Conservation (phyloP, 2,113 vertebrate genomes). For the Anoura caudifer region DNA sequence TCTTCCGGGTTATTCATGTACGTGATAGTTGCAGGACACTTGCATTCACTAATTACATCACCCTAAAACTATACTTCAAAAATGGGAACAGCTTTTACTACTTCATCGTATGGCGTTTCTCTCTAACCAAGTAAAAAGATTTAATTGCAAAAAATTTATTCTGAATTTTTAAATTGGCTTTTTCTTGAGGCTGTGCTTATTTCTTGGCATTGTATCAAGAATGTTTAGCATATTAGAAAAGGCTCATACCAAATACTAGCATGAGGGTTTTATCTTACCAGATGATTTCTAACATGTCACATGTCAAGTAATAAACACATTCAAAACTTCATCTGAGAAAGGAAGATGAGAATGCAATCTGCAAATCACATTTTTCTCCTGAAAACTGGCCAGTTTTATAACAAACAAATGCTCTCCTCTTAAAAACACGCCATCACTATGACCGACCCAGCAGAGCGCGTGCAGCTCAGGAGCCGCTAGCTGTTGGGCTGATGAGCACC, state of each 20-base stretch:
- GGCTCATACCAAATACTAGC: slow-evolving; percentile 45
- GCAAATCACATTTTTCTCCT: slow-evolving; percentile 67
- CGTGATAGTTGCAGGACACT: background rate
- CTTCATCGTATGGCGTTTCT: background rate
- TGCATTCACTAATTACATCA: background rate
- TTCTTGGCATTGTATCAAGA: slow-evolving; percentile 52
- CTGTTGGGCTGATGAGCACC: slow-evolving; percentile 15
- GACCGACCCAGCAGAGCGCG: slow-evolving; percentile 27
- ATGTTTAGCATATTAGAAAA: slow-evolving; percentile 51
- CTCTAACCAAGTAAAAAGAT: background rate
- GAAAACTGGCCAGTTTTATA: slow-evolving; percentile 47
- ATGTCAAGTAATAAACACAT: slow-evolving; percentile 64
- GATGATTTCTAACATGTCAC: slow-evolving; percentile 64
- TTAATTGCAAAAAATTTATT: slow-evolving; percentile 42
- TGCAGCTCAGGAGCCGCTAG: slow-evolving; percentile 37
- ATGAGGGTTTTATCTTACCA: slow-evolving; percentile 59
- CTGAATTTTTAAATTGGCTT: slow-evolving; percentile 32
- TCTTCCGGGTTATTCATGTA: background rate
- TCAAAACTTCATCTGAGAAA: slow-evolving; percentile 57
- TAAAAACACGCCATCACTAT: slow-evolving; percentile 28
- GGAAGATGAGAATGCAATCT: slow-evolving; percentile 62
- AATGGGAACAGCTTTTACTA: background rate
- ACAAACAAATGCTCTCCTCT: slow-evolving; percentile 56
- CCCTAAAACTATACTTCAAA: background rate
- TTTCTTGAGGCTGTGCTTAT: slow-evolving; percentile 52